Evolutionary conservation across 1,140 invertebrate genomes (phyloP).

Genomic region (Bicyclus anynana): DNA sequence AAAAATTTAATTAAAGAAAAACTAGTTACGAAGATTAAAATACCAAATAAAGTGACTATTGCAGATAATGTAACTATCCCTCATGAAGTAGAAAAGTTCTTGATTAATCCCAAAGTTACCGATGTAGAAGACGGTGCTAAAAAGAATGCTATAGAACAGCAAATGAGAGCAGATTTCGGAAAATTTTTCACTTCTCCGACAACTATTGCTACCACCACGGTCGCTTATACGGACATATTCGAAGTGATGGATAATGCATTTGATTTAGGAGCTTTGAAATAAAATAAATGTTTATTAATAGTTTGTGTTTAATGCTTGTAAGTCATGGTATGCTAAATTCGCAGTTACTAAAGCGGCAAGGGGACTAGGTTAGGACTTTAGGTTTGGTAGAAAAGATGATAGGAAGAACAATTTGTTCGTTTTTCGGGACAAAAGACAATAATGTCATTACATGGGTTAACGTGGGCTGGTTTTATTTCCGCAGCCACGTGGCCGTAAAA

Average conservation of each 20-base stretch:
- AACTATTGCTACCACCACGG: slow-evolving; percentile 9
- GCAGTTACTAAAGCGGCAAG: no score
- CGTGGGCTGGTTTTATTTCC: no score
- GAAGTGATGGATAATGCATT: slow-evolving; percentile 29
- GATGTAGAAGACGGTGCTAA: slow-evolving; percentile 9
- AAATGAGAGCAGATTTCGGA: slow-evolving; percentile 27
- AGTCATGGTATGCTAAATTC: no score
- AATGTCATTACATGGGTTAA: no score
- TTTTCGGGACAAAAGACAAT: no score
- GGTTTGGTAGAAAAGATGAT: no score
- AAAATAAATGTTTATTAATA: background rate
- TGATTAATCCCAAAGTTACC: slow-evolving; percentile 14
- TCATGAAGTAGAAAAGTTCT: slow-evolving; percentile 14
- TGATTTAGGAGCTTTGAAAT: slow-evolving; percentile 7
- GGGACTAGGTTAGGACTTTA: no score
- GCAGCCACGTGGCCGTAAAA: no score
- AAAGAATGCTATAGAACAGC: slow-evolving; percentile 16
- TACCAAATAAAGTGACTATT: background rate
- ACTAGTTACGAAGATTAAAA: no score
- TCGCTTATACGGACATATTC: slow-evolving; percentile 21
- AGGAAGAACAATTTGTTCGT: no score
- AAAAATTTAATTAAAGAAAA: no score
- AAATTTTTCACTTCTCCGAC: slow-evolving; percentile 11
- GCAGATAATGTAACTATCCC: background rate
- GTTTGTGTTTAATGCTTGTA: no score